Base-by-base conservation (phyloP, 2,888 invertebrate species). In the Tinea semifulvella region DNA sequence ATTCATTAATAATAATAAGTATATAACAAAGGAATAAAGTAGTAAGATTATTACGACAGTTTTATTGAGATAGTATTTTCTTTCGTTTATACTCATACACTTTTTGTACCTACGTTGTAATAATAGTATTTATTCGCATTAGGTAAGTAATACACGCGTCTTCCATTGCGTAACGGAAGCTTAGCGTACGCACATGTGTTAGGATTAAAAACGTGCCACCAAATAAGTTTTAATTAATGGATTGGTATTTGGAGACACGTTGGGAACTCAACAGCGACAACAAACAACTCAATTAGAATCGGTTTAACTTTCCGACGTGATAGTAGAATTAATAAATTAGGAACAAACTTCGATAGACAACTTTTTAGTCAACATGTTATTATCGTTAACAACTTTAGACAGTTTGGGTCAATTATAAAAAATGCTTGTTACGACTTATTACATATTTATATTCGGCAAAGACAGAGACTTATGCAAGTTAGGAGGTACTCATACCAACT, bases 151-250 rank as follows among this genome's bases (percentile, higher is more conserved):
- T 42, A 26, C 26, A 42, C 11, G 42, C n/a, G 36, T 36, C 18
- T 36, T 36, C 36, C 36, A 36, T 36, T 18, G 36, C 36, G 36
- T 36, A 36, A 36, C 36, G 35, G 35, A 14, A 35, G 36, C 36
- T 36, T 36, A 40, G 19, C 22, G 36, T 40, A 40, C 40, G 14
- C 40, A 40, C 40, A 38, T 19, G 22, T 40, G 40, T 40, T 40
- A 40, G 40, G 40, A 22, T 40, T 40, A 40, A 10, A 7, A 19
- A 22, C 13, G 40, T 40, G 66, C 58, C 61, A 68, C 75, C 68
- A 75, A 75, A 76, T 73, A 79, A 79, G 70, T 80, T 80, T 77
- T 79, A 80, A 80, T 80, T 80, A 80, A 80, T 79, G 80, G 75
- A 80, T 79, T 66, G 74, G 69, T 65, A 72, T 70, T 73, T 68